A percentile compares a stretch with the other conserved stretches of the same genome.
Conservation (phyloP, 1,140 invertebrate genomes). For the Mamestra configurata region DNA sequence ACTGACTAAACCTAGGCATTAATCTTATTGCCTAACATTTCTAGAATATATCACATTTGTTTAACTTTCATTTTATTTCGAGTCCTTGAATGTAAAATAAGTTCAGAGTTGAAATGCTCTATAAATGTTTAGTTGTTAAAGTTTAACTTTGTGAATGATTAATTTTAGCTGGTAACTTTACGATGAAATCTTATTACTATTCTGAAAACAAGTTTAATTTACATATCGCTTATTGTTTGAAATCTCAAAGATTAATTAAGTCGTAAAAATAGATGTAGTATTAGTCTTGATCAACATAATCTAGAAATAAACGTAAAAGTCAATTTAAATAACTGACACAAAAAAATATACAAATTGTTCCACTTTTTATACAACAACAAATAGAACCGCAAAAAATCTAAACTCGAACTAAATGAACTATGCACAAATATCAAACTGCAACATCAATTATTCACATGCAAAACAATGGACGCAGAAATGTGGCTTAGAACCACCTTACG, state of each 20-base stretch:
- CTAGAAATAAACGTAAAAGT: too few species aligned
- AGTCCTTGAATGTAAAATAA: constrained; percentile 49
- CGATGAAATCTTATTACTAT: not conserved
- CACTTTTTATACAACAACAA: not conserved
- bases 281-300: too few species aligned
- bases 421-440: constrained; percentile 45
- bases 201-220: not conserved
- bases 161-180: not conserved
- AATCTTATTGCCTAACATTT: constrained; percentile 62
- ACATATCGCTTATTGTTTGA: not conserved
- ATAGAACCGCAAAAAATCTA: not conserved
- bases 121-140: not conserved
- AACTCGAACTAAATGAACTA: not conserved
- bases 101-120: constrained; percentile 37
- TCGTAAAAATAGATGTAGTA: too few species aligned
- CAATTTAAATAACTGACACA: not conserved
- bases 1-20: constrained; percentile 62
- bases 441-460: constrained; percentile 59
- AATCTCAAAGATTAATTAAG: not conserved
- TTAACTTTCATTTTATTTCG: constrained; percentile 48
- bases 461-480: constrained; percentile 73
- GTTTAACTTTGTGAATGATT: not conserved
- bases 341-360: not conserved
- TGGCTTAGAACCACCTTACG: constrained; percentile 74
- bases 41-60: constrained; percentile 51